Evolutionary conservation across 2,888 invertebrate genomes (phyloP).

Genomic region (Chorisops tibialis): DNA sequence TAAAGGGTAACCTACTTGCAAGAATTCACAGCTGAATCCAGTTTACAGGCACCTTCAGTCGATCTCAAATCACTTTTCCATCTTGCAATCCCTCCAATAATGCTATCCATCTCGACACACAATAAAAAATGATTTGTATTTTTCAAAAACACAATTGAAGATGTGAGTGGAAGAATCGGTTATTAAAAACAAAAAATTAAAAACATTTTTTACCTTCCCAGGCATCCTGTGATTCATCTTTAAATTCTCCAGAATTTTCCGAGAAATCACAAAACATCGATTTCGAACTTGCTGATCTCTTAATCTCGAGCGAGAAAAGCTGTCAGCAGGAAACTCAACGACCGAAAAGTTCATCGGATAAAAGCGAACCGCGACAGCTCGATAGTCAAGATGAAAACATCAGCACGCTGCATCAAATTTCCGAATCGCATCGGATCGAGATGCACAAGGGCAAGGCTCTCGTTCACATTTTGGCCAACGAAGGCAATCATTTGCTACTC

Average conservation of each 20-base stretch:
- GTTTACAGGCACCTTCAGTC: too few relatives aligned
- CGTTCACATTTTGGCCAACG: conserved; percentile 72
- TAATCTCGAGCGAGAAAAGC: conserved; percentile 50
- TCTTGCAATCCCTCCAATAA: too few relatives aligned
- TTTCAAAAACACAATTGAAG: too few relatives aligned
- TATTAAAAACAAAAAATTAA: neutral
- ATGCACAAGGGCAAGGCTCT: conserved; percentile 62
- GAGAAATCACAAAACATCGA: conserved; percentile 52
- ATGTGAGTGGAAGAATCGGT: neutral
- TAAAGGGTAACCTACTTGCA: too few relatives aligned
- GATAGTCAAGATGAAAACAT: conserved; percentile 51
- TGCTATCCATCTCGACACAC: too few relatives aligned
- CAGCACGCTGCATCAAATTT: conserved; percentile 48
- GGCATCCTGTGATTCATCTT: conserved; percentile 50
- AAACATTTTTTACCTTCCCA: conserved; percentile 35
- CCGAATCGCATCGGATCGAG: conserved; percentile 51
- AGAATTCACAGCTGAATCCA: too few relatives aligned
- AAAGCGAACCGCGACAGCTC: conserved; percentile 44
- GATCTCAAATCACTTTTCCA: too few relatives aligned
- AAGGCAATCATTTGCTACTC: conserved; percentile 68
- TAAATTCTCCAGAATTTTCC: conserved; percentile 51
- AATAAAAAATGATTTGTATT: too few relatives aligned
- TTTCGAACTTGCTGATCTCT: conserved; percentile 50
- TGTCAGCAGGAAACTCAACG: conserved; percentile 49
- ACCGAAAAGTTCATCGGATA: conserved; percentile 49